These are phyloP conservation scores for Xanthorhoe spadicearia DNA, from an alignment of 2,888 invertebrate genomes.

Conservation along the genomic window DNA sequence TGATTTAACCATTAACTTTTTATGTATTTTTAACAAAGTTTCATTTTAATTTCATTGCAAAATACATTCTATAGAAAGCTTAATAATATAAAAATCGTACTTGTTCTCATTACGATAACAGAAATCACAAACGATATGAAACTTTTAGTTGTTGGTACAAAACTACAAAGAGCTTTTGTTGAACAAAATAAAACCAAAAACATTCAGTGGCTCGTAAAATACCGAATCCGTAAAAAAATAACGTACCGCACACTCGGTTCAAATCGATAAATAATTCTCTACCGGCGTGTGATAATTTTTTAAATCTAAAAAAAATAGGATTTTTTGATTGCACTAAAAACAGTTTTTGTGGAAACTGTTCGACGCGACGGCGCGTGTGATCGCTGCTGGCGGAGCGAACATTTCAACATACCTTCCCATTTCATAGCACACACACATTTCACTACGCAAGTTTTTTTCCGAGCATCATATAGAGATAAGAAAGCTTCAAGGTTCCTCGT, in stretches of 20 bases:
- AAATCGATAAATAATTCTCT: slow-evolving; percentile 10
- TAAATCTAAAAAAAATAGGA: neutral
- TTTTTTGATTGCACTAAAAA: slow-evolving; percentile 6
- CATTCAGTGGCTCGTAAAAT: slow-evolving; percentile 7
- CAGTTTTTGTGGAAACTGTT: slow-evolving; percentile 12
- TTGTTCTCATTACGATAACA: too few relatives aligned
- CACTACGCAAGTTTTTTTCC: slow-evolving; percentile 5
- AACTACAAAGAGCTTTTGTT: neutral
- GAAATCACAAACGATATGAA: too few relatives aligned
- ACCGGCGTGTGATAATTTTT: slow-evolving; percentile 3
- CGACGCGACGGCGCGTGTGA: neutral
- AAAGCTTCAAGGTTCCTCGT: slow-evolving; percentile 15
- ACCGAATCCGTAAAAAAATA: neutral
- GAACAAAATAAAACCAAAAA: slow-evolving; percentile 1
- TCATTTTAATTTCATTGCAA: too few relatives aligned
- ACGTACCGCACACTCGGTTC: neutral
- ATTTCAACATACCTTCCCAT: slow-evolving; percentile 8
- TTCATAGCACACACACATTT: neutral
- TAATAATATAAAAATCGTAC: neutral
- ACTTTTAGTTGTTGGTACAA: too few relatives aligned
- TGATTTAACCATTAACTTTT: too few relatives aligned
- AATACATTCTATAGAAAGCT: neutral
- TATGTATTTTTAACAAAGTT: too few relatives aligned
- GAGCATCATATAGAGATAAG: neutral
- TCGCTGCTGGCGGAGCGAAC: neutral